Evolutionary conservation across 2,888 invertebrate genomes (phyloP).

Genomic region (Pinctada fucata): DNA sequence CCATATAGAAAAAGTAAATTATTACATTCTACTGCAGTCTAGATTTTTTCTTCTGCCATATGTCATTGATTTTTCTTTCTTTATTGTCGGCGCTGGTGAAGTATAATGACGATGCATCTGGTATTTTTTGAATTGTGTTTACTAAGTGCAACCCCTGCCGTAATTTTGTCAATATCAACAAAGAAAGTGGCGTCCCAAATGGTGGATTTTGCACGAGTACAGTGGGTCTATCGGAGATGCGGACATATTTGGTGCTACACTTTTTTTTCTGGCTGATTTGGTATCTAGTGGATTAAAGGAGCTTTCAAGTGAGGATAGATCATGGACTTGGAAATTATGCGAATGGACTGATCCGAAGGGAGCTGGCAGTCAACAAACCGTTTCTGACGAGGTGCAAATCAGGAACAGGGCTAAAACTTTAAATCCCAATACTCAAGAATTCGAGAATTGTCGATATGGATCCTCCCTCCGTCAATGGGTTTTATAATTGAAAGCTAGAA

Average conservation of each 20-base stretch:
- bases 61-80: too few relatives aligned
- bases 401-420: constrained; percentile 5
- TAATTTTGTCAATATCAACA: constrained; percentile 24
- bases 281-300: constrained; percentile 29
- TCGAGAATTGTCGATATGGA: constrained; percentile 1
- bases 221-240: constrained; percentile 30
- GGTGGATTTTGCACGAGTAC: constrained; percentile 38
- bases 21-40: not conserved
- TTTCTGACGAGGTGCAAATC: constrained; percentile 18
- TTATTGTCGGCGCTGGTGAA: too few relatives aligned
- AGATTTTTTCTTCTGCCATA: too few relatives aligned
- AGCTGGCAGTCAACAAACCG: constrained; percentile 9
- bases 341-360: constrained; percentile 34
- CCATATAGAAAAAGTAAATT: too few relatives aligned
- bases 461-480: constrained; percentile 25
- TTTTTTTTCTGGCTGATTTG: constrained; percentile 30
- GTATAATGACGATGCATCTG: constrained; percentile 18
- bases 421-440: constrained; percentile 21
- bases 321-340: constrained; percentile 27
- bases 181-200: constrained; percentile 29
- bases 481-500: constrained; percentile 14
- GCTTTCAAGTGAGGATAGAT: not conserved
- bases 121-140: constrained; percentile 25
- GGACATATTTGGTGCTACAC: constrained; percentile 31
- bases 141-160: constrained; percentile 36